Evolutionary conservation across 2,797 vertebrate species (phyloP).

Genomic region (Schizopygopsis malacanthus): DNA sequence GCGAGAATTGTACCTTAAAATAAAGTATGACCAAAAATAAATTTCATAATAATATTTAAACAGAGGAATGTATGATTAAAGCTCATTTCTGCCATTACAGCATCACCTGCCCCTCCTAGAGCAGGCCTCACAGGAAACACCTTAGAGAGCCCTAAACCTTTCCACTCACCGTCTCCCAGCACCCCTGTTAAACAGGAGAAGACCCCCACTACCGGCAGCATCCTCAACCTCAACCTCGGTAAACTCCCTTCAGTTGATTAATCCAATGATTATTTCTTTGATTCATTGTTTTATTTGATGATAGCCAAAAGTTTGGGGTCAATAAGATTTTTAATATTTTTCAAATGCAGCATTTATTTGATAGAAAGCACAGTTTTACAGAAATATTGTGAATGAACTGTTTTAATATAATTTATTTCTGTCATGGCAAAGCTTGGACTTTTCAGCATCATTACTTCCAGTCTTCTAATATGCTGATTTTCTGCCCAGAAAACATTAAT

Average conservation of each 20-base stretch:
- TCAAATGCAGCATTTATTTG: not conserved
- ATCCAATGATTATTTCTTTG: not conserved
- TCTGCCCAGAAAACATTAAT: not conserved
- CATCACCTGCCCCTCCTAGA: slow-evolving; percentile 83
- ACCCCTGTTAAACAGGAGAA: slow-evolving; percentile 86
- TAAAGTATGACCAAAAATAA: no score
- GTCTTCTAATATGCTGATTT: not conserved
- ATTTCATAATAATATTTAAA: not conserved
- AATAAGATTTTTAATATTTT: not conserved
- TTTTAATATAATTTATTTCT: not conserved
- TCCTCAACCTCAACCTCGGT: slow-evolving; percentile 98
- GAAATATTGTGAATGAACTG: not conserved
- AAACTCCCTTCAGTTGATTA: slow-evolving; percentile 62
- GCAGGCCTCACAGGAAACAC: slow-evolving; percentile 83
- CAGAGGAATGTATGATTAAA: not conserved
- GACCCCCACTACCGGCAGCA: slow-evolving; percentile 87
- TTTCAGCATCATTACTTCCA: not conserved
- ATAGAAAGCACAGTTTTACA: not conserved
- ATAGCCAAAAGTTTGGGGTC: not conserved
- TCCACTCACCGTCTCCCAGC: slow-evolving; percentile 84
- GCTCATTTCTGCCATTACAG: slow-evolving; percentile 64
- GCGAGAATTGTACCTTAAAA: not conserved
- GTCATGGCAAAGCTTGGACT: not conserved
- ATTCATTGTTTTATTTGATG: not conserved
- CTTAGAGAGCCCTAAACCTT: slow-evolving; percentile 89